phyloP scores from a whole-genome alignment of 2,888 invertebrate genomes.

The Hofmannophila pseudospretella region DNA sequence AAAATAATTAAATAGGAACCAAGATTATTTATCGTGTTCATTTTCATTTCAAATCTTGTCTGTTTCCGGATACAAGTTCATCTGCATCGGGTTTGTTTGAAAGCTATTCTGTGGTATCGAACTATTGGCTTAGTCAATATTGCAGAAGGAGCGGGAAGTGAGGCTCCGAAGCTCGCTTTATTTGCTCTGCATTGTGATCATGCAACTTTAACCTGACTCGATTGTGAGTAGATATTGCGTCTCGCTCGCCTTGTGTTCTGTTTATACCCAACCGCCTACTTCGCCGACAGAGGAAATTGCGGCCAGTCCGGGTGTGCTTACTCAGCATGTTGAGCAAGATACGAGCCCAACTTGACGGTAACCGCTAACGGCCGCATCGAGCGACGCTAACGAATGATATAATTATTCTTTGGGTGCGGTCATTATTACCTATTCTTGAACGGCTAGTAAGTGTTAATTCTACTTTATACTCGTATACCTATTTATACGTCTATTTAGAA shows the following conservation, averaged over 20 bases:
- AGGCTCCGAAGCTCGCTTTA: constrained; percentile 42
- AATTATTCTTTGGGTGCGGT: constrained; percentile 8
- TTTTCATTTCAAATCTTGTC: constrained; percentile 6
- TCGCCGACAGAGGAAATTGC: constrained; percentile 60
- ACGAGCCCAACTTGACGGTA: constrained; percentile 21
- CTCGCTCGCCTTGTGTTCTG: constrained; percentile 35
- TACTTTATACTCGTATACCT: too few species aligned
- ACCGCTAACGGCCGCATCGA: constrained; percentile 14
- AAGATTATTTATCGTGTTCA: not conserved
- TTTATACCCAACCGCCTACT: constrained; percentile 22
- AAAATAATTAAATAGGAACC: not conserved
- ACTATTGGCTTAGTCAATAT: constrained; percentile 46
- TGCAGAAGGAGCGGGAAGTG: constrained; percentile 42
- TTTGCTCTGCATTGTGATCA: constrained; percentile 64
- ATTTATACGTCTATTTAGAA: too few species aligned
- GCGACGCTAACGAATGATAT: constrained; percentile 6
- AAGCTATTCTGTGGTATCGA: constrained; percentile 31
- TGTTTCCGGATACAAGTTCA: constrained; percentile 23
- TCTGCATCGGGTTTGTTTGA: constrained; percentile 17
- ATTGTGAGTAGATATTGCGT: constrained; percentile 58
- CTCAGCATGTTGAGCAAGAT: constrained; percentile 54
- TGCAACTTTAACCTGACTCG: constrained; percentile 63
- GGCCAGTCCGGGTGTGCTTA: constrained; percentile 49
- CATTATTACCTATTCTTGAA: too few species aligned
- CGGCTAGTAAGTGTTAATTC: too few species aligned